Percentiles rank a stretch among this genome's conserved stretches.
Evolutionary conservation across 2,888 invertebrate species (phyloP).

Genomic region (Encarsia formosa): DNA sequence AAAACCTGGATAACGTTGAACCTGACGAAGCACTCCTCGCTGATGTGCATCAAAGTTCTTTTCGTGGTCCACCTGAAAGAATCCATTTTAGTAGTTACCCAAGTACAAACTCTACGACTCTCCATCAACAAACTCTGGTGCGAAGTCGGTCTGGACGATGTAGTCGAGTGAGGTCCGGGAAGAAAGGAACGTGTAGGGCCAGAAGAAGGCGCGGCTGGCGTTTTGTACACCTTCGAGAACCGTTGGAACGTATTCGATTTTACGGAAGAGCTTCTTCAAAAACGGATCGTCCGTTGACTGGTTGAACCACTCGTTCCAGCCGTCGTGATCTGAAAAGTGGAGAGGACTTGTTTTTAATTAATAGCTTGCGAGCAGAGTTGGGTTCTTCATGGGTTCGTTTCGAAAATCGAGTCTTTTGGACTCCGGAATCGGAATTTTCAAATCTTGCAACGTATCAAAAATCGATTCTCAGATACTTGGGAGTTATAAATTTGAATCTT

Average conservation of each 20-base stretch:
- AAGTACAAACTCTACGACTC: neutral
- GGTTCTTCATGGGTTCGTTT: too few species aligned
- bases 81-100: neutral
- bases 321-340: constrained; percentile 61
- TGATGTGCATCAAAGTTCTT: constrained; percentile 66
- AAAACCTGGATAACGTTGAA: constrained; percentile 66
- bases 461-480: too few species aligned
- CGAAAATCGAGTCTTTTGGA: too few species aligned
- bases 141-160: constrained; percentile 68
- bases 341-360: too few species aligned
- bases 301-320: constrained; percentile 72
- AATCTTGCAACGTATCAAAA: too few species aligned
- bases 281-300: constrained; percentile 62
- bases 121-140: constrained; percentile 54
- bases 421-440: too few species aligned
- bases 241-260: constrained; percentile 64
- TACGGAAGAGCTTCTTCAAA: constrained; percentile 61
- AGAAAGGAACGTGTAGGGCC: constrained; percentile 75
- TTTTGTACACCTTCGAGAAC: constrained; percentile 68
- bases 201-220: constrained; percentile 71
- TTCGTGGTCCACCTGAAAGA: constrained; percentile 52
- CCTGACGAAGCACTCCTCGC: constrained; percentile 70
- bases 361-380: too few species aligned
- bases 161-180: constrained; percentile 70
- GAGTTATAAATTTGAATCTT: too few species aligned